phyloP scores from a whole-genome alignment of 2,113 vertebrate species.

The Bufo gargarizans region DNA sequence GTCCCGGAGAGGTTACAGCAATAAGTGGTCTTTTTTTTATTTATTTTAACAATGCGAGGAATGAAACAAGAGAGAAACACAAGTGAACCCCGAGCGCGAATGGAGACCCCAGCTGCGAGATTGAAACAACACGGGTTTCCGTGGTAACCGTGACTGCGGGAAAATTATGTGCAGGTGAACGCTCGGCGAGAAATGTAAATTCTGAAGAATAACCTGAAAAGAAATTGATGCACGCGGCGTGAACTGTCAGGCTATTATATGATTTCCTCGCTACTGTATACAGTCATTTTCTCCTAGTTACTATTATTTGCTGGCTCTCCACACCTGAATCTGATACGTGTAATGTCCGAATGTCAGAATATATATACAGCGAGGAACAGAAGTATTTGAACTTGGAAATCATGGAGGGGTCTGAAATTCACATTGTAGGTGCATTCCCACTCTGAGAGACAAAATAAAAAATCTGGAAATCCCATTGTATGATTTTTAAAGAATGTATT shows the following conservation, averaged over 20 bases:
- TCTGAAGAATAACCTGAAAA: neutral
- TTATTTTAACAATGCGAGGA: slow-evolving; percentile 12
- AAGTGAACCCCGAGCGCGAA: slow-evolving; percentile 3
- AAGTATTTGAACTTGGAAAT: too few species aligned
- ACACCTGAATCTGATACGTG: neutral
- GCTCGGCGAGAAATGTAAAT: slow-evolving; percentile 40
- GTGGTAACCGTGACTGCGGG: slow-evolving; percentile 14
- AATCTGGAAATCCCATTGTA: too few species aligned
- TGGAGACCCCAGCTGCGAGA: neutral
- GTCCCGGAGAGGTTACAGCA: neutral
- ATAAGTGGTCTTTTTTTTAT: slow-evolving; percentile 25
- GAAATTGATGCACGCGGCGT: neutral
- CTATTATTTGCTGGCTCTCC: neutral
- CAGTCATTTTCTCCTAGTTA: neutral
- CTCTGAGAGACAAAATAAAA: too few species aligned
- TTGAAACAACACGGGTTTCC: slow-evolving; percentile 38
- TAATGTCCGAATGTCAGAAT: too few species aligned
- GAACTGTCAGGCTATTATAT: neutral
- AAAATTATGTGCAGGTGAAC: slow-evolving; percentile 21
- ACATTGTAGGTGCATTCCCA: too few species aligned
- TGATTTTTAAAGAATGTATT: too few species aligned
- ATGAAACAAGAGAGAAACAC: slow-evolving; percentile 9
- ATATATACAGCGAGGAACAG: too few species aligned
- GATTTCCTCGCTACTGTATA: slow-evolving; percentile 1
- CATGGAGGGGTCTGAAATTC: too few species aligned